Base-by-base conservation (phyloP, 2,888 invertebrate species). In the Arrhopalites spinosus region DNA sequence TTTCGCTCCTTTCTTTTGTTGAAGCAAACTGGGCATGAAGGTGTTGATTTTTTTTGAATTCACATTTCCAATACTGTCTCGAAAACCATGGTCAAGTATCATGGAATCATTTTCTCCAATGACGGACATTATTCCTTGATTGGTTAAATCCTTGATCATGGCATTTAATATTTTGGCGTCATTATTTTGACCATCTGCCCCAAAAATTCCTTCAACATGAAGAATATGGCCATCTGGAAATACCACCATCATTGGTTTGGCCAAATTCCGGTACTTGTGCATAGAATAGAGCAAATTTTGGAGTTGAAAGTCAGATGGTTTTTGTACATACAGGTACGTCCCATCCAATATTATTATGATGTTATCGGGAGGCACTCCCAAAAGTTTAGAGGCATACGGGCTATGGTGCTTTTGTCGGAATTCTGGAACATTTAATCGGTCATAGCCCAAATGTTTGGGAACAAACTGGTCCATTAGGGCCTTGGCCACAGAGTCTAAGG, bases 1-100 rank as follows among this genome's bases (percentile, higher is more conserved):
- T 23, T 1, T 3, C n/a, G n/a, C n/a, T n/a, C n/a, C n/a, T n/a
- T n/a, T n/a, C n/a, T n/a, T n/a, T n/a, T 13, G 2, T 8, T 2
- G 3, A 61, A 61, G 61, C 15, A 61, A 25, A 7, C 25, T 25
- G 7, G 78, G 78, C 74, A 77, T 75, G 2, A 15, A 5, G 13
- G 53, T 25, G 20, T 30, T 25, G 0, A 74, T 3, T 1, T 27
- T 43, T 11, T 43, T 30, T 2, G 25, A 25, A 23, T 61, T 30
- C 1, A 72, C 1, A 0, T 30, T 20, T 1, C 17, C 2, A 17
- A 27, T 27, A 3, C 50, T 45, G 20, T 69, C 45, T 2, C 29
- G 66, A 61, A 78, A 76, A 1, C 78, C 78, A 15, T 75, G 53
- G 20, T 78, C 78, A 2, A 75, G 7, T 23, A 74, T 59, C 13